Conservation (phyloP, 2,888 invertebrate species). For the Spisula solida region DNA sequence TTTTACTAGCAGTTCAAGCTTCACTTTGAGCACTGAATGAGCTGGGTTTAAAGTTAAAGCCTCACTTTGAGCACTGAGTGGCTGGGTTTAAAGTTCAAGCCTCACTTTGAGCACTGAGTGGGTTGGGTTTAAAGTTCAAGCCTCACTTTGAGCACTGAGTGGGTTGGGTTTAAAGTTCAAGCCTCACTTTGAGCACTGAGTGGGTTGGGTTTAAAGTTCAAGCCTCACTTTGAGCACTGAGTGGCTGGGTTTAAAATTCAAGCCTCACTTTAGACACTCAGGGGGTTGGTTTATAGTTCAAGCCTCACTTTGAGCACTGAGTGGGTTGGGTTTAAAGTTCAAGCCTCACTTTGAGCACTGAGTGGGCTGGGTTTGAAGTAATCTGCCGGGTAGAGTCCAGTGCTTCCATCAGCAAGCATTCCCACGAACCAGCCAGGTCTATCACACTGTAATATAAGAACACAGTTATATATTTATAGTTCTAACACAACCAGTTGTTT, state of each 20-base stretch:
- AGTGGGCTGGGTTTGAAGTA: conserved; percentile 70
- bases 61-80: conserved; percentile 31
- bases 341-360: conserved; percentile 68
- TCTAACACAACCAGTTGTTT: no score
- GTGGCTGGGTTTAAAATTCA: not conserved
- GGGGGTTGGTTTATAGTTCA: conserved; percentile 4
- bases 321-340: not conserved
- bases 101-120: conserved; percentile 31
- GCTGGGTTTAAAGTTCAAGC: conserved; percentile 37
- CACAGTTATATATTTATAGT: no score
- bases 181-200: conserved; percentile 45
- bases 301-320: conserved; percentile 55
- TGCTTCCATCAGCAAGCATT: conserved; percentile 80
- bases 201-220: not conserved
- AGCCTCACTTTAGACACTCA: not conserved
- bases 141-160: conserved; percentile 41
- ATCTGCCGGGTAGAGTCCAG: conserved; percentile 75
- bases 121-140: conserved; percentile 26
- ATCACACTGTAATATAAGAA: conserved; percentile 72
- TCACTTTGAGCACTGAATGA: no score
- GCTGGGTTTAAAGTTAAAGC: conserved; percentile 37
- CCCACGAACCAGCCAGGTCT: conserved; percentile 79
- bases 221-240: not conserved
- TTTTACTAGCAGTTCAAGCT: no score
- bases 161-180: conserved; percentile 14